Base-by-base conservation (phyloP, 2,797 vertebrate species). In the Schizothorax lantsangensis region DNA sequence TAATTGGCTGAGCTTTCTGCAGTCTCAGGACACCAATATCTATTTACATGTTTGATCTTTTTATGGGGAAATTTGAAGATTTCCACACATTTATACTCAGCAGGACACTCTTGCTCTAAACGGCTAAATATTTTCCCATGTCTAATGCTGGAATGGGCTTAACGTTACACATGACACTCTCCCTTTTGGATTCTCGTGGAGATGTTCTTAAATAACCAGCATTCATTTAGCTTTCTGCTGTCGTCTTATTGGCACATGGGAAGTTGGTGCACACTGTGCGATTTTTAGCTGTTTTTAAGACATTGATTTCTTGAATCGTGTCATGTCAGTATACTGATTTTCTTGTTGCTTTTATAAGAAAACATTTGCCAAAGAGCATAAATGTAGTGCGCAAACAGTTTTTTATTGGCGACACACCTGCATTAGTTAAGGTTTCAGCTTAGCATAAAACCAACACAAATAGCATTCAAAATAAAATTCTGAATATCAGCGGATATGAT, bases 61-160 rank as follows among this genome's bases (percentile, higher is more conserved):
- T 68, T 82, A 54, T 71, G 64, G 49, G 80, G 80, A 82, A 54
- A 71, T 71, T 36, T 71, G 21, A 71, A 33, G 62, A 52, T 66
- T 85, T 79, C 62, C 62, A 40, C 74, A 79, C 66, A 59, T 85
- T 79, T 45, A 57, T 68, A 12, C 81, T 79, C n/a, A 14, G 57
- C 72, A 52, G 59, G 72, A 38, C 19, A 0, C 71, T 77, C 30
- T 47, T 77, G 59, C 72, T 49, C 21, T 57, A 36, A 73, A 83
- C 36, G 2, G 81, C 49, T 71, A 21, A 72, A 83, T 83, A 72
- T 83, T 72, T 83, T 59, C 66, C 68, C 72, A 84, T 84, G 72
- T 77, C n/a, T 66, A 57, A 57, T 9, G 47, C 73, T 68, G 72
- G 33, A 77, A 23, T 74, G 69, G 57, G 45, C 26, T 66, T 30